Percentiles rank a stretch among this genome's conserved stretches.
Conservation (phyloP, 2,888 invertebrate genomes). For the Clepsis dumicolana region DNA sequence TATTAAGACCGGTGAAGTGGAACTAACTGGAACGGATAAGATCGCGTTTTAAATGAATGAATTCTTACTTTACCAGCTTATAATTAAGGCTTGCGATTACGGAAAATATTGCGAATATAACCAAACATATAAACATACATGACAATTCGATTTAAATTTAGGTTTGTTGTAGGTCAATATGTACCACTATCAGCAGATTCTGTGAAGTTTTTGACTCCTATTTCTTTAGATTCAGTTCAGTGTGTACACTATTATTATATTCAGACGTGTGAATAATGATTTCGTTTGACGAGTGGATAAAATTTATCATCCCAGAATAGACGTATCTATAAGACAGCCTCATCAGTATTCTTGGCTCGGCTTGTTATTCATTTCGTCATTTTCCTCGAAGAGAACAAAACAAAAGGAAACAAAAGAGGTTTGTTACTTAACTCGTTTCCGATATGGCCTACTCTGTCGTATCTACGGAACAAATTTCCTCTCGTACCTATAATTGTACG, state of each 20-base stretch:
- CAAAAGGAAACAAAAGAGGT: slow-evolving; percentile 72
- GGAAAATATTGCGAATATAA: neutral
- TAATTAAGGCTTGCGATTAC: neutral
- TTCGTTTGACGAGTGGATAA: neutral
- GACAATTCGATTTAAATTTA: too few relatives aligned
- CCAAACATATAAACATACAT: neutral
- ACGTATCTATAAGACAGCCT: slow-evolving; percentile 49
- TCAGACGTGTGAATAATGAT: neutral
- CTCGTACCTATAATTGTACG: slow-evolving; percentile 53
- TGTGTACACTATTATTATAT: neutral
- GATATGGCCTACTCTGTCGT: slow-evolving; percentile 79
- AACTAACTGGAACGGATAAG: neutral
- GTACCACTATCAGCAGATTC: too few relatives aligned
- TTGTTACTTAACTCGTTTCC: slow-evolving; percentile 84
- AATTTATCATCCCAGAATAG: slow-evolving; percentile 15
- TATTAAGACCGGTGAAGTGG: neutral
- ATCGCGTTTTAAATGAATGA: neutral
- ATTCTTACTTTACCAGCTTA: neutral
- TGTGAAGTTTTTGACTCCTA: neutral
- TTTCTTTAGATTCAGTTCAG: neutral
- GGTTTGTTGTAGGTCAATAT: too few relatives aligned
- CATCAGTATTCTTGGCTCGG: slow-evolving; percentile 75
- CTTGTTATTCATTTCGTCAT: slow-evolving; percentile 72
- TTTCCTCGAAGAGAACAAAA: slow-evolving; percentile 66
- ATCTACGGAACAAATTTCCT: slow-evolving; percentile 80